phyloP scores from a whole-genome alignment of 1,140 invertebrate genomes.

The Trichonephila clavata region DNA sequence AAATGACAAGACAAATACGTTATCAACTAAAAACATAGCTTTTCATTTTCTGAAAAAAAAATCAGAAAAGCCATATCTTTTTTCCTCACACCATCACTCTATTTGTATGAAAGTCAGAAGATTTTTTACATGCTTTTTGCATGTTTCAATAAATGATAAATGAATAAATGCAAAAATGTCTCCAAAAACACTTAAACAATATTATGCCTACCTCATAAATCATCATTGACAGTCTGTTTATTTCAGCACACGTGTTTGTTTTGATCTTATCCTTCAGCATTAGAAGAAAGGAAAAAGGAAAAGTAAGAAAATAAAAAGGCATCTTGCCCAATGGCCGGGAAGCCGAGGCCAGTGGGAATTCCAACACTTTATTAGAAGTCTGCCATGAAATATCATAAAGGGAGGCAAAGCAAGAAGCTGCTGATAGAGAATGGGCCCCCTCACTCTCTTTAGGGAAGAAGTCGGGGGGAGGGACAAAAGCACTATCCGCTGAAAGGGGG shows the following conservation, averaged over 20 bases:
- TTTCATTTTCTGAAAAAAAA: too few relatives aligned
- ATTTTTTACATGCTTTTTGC: too few relatives aligned
- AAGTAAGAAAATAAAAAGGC: not conserved
- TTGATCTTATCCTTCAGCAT: constrained; percentile 23
- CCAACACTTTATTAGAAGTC: constrained; percentile 65
- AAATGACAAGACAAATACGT: too few relatives aligned
- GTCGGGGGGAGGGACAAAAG: not conserved
- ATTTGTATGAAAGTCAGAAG: not conserved
- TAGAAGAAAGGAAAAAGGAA: not conserved
- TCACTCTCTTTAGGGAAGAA: constrained; percentile 13
- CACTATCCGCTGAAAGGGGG: not conserved
- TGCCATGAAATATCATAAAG: constrained; percentile 56
- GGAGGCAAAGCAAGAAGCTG: not conserved
- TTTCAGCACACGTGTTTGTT: constrained; percentile 49
- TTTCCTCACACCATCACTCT: not conserved
- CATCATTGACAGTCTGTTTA: constrained; percentile 68
- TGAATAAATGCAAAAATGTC: constrained; percentile 15
- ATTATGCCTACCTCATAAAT: constrained; percentile 39
- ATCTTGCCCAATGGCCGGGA: constrained; percentile 33
- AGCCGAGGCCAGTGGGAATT: constrained; percentile 39
- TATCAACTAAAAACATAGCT: too few relatives aligned
- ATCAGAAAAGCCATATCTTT: not conserved
- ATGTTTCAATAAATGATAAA: too few relatives aligned
- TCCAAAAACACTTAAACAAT: constrained; percentile 37
- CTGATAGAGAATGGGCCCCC: constrained; percentile 35